phyloP scores from a whole-genome alignment of 2,113 vertebrate species.

The Alosa alosa region DNA sequence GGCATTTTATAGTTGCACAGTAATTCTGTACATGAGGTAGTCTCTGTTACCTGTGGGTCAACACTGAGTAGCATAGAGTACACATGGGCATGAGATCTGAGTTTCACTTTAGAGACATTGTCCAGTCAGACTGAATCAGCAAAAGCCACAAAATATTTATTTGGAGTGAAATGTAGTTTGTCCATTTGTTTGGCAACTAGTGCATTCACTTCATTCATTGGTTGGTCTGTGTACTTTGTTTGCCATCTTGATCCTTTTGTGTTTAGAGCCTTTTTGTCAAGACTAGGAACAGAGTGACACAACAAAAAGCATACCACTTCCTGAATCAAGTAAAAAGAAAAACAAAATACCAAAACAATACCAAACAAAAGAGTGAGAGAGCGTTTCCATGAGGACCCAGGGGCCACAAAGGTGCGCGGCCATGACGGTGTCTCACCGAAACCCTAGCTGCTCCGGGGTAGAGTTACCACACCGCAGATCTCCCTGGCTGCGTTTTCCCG shows the following conservation, averaged over 20 bases:
- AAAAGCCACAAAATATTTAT: too few species aligned
- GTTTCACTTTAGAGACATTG: background rate
- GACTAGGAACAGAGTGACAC: background rate
- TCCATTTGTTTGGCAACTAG: background rate
- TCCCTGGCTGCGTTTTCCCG: constrained; percentile 41
- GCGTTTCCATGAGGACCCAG: background rate
- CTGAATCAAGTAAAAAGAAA: background rate
- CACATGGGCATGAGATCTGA: background rate
- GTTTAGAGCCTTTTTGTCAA: background rate
- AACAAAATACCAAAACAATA: background rate
- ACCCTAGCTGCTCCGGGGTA: constrained; percentile 24
- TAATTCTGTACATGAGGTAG: background rate
- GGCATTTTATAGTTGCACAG: background rate
- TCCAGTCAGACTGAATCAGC: too few species aligned
- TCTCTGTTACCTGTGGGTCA: background rate
- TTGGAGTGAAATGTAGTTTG: background rate
- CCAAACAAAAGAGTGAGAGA: background rate
- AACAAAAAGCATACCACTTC: background rate
- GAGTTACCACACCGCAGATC: constrained; percentile 39
- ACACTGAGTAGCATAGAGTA: background rate
- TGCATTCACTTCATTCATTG: background rate
- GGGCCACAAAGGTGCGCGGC: background rate
- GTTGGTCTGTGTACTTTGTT: background rate
- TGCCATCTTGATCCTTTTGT: background rate
- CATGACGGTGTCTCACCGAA: constrained; percentile 25